phyloP scores from a whole-genome alignment of 2,113 vertebrate species.

The Cyphomyrus discorhynchus region DNA sequence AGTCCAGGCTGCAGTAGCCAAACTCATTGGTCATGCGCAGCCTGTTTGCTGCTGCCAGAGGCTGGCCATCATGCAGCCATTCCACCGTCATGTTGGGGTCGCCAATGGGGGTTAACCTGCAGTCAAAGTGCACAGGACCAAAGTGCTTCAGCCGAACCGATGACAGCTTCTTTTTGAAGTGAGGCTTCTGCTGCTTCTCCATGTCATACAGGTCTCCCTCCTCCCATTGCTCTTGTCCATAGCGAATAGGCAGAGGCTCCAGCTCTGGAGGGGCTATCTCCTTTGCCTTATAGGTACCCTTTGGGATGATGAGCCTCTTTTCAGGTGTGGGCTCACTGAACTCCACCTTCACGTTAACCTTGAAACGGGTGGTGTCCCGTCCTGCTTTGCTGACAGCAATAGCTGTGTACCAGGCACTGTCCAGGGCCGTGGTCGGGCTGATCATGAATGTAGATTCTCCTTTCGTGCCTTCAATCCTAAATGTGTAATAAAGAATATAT shows the following conservation, averaged over 20 bases:
- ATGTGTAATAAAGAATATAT: conserved; percentile 17
- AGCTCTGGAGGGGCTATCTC: conserved; percentile 88
- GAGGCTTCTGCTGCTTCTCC: conserved; percentile 93
- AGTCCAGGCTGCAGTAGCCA: conserved; percentile 94
- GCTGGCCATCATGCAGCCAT: conserved; percentile 92
- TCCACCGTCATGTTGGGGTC: conserved; percentile 95
- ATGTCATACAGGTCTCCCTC: conserved; percentile 97
- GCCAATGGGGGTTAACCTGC: conserved; percentile 88
- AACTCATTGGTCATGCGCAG: conserved; percentile 95
- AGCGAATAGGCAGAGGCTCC: conserved; percentile 88
- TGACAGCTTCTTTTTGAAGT: conserved; percentile 93
- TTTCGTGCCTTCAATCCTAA: conserved; percentile 85
- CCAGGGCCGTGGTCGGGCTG: conserved; percentile 67
- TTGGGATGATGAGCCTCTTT: conserved; percentile 83
- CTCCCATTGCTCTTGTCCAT: conserved; percentile 97
- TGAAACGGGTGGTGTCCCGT: conserved; percentile 90
- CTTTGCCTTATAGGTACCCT: conserved; percentile 92
- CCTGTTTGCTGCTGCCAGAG: conserved; percentile 88
- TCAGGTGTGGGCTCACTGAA: conserved; percentile 82
- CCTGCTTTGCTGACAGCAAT: conserved; percentile 97
- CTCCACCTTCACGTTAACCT: conserved; percentile 90
- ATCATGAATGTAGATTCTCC: conserved; percentile 89
- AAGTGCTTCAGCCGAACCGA: conserved; percentile 85
- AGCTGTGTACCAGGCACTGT: conserved; percentile 96
- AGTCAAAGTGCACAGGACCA: conserved; percentile 90